Base-by-base conservation (phyloP, 2,797 vertebrate species). In the Pterois miles region DNA sequence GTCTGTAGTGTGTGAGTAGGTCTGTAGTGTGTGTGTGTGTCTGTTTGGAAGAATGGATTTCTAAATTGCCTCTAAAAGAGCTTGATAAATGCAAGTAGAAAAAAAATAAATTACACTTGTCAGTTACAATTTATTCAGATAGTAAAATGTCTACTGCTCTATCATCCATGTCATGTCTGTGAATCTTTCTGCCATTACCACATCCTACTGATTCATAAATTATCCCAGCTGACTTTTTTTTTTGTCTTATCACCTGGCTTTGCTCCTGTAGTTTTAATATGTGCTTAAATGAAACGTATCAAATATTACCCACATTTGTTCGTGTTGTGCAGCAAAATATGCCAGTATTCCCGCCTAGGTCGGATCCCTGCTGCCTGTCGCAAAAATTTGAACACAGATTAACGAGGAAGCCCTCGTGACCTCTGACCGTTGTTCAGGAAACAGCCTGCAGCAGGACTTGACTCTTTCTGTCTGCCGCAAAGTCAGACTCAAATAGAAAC, bases 81-180 rank as follows among this genome's bases (percentile, higher is more conserved):
- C 71, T 79, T 89, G 89, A 92, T 88, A 86, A 85, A 87, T 90
- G 89, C 63, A 65, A 67, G 71, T 33, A 64, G 36, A 78, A 83
- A 74, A 84, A 84, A 81, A 81, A 79, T 64, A 75, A 82, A 87
- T 84, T 78, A 84, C 77, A 79, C 79, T 70, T 90, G 87, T 88
- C 89, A 88, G 74, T 87, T 81, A 74, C 80, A 83, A 86, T 91
- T 89, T 88, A 87, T 89, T 84, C 80, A 79, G 52, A 86, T 33
- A 73, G 74, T 89, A 80, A 89, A 87, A 81, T 43, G 33, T 84
- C 80, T 78, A 78, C 87, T 88, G 83, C 81, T 82, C 81, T 64
- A 83, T 88, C 79, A 82, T 83, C 71, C 80, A 40, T 78, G 78
- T 84, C 87, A 65, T 87, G 70, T 88, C 83, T 78, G 58, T 66